A percentile compares a stretch with the other conserved stretches of the same genome.
Evolutionary conservation across 2,113 vertebrate genomes (phyloP).

Genomic region (Labeo catla): DNA sequence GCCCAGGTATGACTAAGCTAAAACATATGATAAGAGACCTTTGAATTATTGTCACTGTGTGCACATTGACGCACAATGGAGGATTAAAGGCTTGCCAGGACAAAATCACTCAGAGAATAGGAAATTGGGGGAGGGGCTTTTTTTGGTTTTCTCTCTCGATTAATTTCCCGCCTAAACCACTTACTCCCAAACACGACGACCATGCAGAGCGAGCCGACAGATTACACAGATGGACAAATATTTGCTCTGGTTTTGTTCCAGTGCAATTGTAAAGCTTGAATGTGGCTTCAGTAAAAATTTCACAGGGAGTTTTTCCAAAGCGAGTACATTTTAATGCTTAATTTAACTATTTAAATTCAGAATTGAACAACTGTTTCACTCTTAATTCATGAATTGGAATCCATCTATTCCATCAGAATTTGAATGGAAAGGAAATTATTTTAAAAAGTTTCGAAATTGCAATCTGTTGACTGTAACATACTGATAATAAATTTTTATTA

Average conservation of each 20-base stretch:
- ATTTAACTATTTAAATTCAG: background rate
- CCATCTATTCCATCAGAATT: background rate
- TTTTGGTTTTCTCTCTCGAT: conserved; percentile 65
- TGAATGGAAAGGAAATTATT: background rate
- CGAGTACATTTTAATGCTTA: background rate
- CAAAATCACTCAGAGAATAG: conserved; percentile 65
- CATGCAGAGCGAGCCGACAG: conserved; percentile 37
- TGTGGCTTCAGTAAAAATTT: conserved; percentile 30
- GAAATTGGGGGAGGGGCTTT: conserved; percentile 44
- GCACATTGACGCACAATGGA: conserved; percentile 69
- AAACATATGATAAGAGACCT: conserved; percentile 69
- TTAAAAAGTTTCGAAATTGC: no score
- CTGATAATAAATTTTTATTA: no score
- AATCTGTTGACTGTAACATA: no score
- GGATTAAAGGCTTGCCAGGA: conserved; percentile 57
- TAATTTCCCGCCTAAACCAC: conserved; percentile 53
- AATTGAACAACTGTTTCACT: background rate
- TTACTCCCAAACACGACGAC: conserved; percentile 42
- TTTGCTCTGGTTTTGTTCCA: conserved; percentile 50
- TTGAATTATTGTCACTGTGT: conserved; percentile 71
- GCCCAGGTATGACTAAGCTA: conserved; percentile 56
- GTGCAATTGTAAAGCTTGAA: conserved; percentile 14
- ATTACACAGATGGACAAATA: conserved; percentile 51
- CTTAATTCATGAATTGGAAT: background rate
- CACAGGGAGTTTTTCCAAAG: conserved; percentile 18